Evolutionary conservation across 2,113 vertebrate genomes (phyloP), one percentile per base, ranked within the genome.

Genomic region (Beaufortia kweichowensis): DNA sequence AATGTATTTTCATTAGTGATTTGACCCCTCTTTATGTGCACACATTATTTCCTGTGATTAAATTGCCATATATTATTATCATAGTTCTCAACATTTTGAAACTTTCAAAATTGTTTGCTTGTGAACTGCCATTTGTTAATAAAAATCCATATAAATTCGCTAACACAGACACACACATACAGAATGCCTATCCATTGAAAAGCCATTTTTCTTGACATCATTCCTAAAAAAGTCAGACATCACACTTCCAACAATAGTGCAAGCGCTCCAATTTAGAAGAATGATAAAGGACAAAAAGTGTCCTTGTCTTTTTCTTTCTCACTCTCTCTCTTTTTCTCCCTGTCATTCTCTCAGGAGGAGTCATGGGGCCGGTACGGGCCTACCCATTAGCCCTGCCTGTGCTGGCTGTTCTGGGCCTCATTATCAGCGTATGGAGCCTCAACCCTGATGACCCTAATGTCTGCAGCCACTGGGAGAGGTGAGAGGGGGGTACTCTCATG

Each of bases 391-490:
- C 87, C 80, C 75, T 86, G n/a, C 83, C 82, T 66, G 79, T 88
- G 21, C 39, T 95, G 24, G 50, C 90, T 41, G 61, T 91, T 74
- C 84, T 90, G 86, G 84, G 86, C 43, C 84, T 95, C 63, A 88
- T 93, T 76, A 83, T 85, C 74, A 81, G 80, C 0, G 81, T 89
- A 19, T 79, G 92, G 79, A 85, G 92, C 75, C 92, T 99, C 84
- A 98, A 99, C 82, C 97, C 97, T 0, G 96, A 99, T 81, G 97
- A 98, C 89, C 96, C 97, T 62, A 99, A 99, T 1, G 97, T 99
- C 84, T 99, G 97, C 89, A 99, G 97, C 87, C 97, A 99, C 88
- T 99, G 97, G 97, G 97, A 99, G 89, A 99, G 97, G 97, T 98
- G 91, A 92, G 46, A 55, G 10, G 57, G 19, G n/a, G 70, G 19